Conservation (phyloP, 23 tunicate genomes). For the Botrylloides violaceus region DNA sequence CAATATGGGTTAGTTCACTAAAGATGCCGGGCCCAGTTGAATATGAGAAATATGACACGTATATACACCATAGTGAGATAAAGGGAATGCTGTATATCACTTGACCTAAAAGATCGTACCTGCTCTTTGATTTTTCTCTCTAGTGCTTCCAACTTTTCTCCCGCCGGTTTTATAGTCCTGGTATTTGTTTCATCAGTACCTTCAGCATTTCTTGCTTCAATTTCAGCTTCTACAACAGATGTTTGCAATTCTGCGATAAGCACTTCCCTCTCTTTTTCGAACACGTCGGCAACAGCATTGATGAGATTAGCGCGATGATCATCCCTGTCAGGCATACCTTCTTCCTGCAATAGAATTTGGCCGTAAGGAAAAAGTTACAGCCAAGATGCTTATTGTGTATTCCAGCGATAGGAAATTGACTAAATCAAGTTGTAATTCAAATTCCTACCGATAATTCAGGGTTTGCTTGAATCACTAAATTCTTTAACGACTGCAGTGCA, state of each 20-base stretch:
- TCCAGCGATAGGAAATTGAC: neutral
- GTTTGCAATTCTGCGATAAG: constrained; percentile 72
- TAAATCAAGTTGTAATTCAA: neutral
- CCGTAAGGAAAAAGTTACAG: neutral
- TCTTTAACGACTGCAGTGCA: constrained; percentile 78
- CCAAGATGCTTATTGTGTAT: neutral
- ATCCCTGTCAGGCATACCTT: neutral
- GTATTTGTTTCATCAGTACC: constrained; percentile 27
- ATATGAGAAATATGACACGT: too few relatives aligned
- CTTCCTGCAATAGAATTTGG: constrained; percentile 3
- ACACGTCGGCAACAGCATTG: constrained; percentile 69
- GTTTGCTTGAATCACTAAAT: constrained; percentile 60
- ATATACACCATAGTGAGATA: too few relatives aligned
- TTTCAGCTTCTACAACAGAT: constrained; percentile 51
- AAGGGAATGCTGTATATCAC: too few relatives aligned
- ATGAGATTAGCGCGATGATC: constrained; percentile 57
- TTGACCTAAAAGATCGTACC: too few relatives aligned
- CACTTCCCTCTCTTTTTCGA: constrained; percentile 65
- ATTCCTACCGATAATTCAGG: constrained; percentile 52
- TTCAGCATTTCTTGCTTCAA: neutral
- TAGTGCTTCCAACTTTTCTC: constrained; percentile 41
- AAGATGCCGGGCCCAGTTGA: too few relatives aligned
- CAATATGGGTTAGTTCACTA: too few relatives aligned
- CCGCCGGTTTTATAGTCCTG: constrained; percentile 2
- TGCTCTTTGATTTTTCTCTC: constrained; percentile 62